phyloP scores from a whole-genome alignment of 1,140 invertebrate genomes.

The Drosophila erecta region DNA sequence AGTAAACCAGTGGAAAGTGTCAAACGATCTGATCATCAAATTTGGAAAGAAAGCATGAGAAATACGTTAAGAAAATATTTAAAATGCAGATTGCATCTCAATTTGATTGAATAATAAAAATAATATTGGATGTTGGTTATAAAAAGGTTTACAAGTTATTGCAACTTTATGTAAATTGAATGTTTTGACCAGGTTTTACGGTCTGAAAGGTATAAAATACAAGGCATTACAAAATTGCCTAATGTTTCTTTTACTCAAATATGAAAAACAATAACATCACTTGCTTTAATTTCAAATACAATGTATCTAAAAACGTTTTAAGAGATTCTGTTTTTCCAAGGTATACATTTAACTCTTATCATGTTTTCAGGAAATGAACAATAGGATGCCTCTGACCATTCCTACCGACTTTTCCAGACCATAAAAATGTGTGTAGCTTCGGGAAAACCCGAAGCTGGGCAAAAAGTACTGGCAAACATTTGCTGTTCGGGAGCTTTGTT shows the following conservation, averaged over 20 bases:
- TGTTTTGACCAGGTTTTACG: constrained; percentile 3
- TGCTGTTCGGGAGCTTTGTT: constrained; percentile 33
- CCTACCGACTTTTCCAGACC: constrained; percentile 12
- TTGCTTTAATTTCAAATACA: too few relatives aligned
- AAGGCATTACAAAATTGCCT: neutral
- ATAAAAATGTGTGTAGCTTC: constrained; percentile 22
- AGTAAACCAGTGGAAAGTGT: constrained; percentile 42
- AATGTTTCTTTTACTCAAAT: neutral
- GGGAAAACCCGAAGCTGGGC: constrained; percentile 15
- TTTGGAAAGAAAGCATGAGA: constrained; percentile 41
- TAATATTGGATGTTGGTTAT: constrained; percentile 4
- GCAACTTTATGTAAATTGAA: constrained; percentile 28
- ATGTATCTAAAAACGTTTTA: too few relatives aligned
- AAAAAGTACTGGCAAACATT: constrained; percentile 22
- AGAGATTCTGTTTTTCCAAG: too few relatives aligned
- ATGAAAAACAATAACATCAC: too few relatives aligned
- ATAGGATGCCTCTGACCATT: neutral
- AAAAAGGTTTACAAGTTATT: constrained; percentile 27
- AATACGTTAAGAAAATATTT: constrained; percentile 19
- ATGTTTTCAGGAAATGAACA: neutral
- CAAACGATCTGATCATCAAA: constrained; percentile 39
- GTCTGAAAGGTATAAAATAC: neutral
- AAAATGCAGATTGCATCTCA: constrained; percentile 28
- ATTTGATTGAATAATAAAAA: constrained; percentile 36
- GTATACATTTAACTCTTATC: neutral